A percentile compares a stretch with the other conserved stretches of the same genome.
Conservation (phyloP, 2,797 vertebrate species). For the Lateolabrax maculatus region DNA sequence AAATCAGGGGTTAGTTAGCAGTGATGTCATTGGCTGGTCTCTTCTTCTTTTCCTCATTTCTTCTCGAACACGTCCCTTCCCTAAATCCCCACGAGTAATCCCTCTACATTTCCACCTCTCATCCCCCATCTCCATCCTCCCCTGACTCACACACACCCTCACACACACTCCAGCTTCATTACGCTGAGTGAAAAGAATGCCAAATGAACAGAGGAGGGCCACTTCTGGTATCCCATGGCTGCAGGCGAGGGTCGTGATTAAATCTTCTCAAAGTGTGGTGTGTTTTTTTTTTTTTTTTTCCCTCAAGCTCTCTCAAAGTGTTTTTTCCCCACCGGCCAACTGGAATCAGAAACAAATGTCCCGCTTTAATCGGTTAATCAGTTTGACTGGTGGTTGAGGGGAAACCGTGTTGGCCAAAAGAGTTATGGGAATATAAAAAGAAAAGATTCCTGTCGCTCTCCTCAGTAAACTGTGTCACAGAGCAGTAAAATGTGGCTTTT, state of each 20-base stretch:
- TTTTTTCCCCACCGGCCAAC: constrained; percentile 6
- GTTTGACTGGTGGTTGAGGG: constrained; percentile 44
- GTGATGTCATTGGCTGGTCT: constrained; percentile 34
- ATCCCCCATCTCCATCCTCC: constrained; percentile 33
- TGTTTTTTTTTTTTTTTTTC: constrained; percentile 34
- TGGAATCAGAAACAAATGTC: constrained; percentile 48
- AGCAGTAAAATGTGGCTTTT: constrained; percentile 9
- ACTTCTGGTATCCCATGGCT: constrained; percentile 60
- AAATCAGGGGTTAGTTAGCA: constrained; percentile 60
- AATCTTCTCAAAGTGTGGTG: constrained; percentile 70
- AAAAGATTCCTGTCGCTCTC: constrained; percentile 8
- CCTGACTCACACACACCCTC: constrained; percentile 25
- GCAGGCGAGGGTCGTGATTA: constrained; percentile 69
- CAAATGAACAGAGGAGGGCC: constrained; percentile 65
- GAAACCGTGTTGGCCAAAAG: neutral
- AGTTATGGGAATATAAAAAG: constrained; percentile 6
- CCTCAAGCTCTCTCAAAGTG: constrained; percentile 22
- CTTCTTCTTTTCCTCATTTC: constrained; percentile 26
- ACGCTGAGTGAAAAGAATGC: constrained; percentile 58
- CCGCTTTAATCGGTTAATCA: constrained; percentile 44
- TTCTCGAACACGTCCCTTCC: constrained; percentile 18
- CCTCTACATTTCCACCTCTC: constrained; percentile 42
- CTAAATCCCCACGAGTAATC: constrained; percentile 43
- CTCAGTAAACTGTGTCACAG: neutral
- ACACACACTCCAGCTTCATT: constrained; percentile 62